Conservation (phyloP, 2,888 invertebrate genomes). For the Erebia epiphron region DNA sequence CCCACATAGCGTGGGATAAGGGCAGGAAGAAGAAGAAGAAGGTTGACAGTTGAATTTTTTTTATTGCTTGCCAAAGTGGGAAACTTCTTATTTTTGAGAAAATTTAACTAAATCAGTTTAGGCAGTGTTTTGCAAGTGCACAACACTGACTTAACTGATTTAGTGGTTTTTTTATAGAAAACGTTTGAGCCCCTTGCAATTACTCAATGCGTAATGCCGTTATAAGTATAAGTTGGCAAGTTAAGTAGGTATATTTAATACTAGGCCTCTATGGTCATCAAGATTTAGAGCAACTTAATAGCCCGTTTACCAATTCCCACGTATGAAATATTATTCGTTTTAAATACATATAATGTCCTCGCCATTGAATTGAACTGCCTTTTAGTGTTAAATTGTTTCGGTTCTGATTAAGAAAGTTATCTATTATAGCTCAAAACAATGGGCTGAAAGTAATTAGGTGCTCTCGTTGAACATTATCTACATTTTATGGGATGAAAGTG, state of each 20-base stretch:
- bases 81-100: too few species aligned
- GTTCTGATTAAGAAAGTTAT: conserved; percentile 10
- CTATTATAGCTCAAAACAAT: conserved; percentile 10
- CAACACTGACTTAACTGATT: too few species aligned
- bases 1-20: too few species aligned
- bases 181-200: too few species aligned
- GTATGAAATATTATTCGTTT: background rate
- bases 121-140: too few species aligned
- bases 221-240: too few species aligned
- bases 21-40: too few species aligned
- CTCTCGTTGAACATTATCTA: conserved; percentile 3
- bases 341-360: conserved; percentile 13
- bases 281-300: background rate
- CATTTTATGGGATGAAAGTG: background rate
- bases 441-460: conserved; percentile 3
- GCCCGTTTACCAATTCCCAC: background rate
- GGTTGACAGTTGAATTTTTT: too few species aligned
- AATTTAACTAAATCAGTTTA: too few species aligned
- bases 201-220: too few species aligned
- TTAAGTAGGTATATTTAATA: background rate
- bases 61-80: too few species aligned
- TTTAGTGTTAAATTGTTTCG: conserved; percentile 3
- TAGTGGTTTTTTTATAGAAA: too few species aligned
- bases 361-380: conserved; percentile 24
- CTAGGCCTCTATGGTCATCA: background rate